Evolutionary conservation across 2,797 vertebrate species (phyloP), one percentile per base, ranked within the genome.

Genomic region (Enteromius treurensis): DNA sequence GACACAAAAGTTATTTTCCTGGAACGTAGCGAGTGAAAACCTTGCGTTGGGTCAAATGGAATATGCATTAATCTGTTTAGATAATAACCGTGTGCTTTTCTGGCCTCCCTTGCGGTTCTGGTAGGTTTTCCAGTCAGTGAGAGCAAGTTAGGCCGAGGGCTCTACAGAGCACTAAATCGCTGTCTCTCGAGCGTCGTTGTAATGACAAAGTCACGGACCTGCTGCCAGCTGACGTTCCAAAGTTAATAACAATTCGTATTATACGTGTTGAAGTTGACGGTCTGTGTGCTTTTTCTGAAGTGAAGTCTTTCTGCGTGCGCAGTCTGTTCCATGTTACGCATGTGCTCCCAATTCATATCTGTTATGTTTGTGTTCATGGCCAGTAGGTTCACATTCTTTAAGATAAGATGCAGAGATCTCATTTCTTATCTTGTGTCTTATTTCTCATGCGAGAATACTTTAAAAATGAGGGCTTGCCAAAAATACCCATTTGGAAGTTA

Each of bases 1-100:
- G 53, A 73, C 53, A 71, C 77, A 69, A 81, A 87, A 77, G 70
- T 74, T 78, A 77, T 86, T 86, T 84, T 86, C 65, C 79, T 75
- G 58, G 75, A 79, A 80, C 55, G 21, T 65, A 32, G 47, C 58
- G 34, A 65, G 34, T n/a, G 84, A 69, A 77, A 79, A 82, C 80
- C 69, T 85, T 45, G 79, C 79, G 79, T 42, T 87, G 79, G 89
- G 88, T 90, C 80, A 86, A 89, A 87, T 84, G 84, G 89, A 91
- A 88, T 79, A 85, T 74, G 75, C 65, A 83, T 86, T 82, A 32
- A 42, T 87, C 67, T 74, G 83, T 88, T 88, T 87, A 70, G 80
- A 87, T 88, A 84, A 86, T 83, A 85, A 85, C 74, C 67, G 55
- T 26, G 26, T 11, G 70, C 85, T 68, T 80, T 69, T 74, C 53